Evolutionary conservation across 2,888 invertebrate genomes (phyloP).

Genomic region (Pollenia griseotomentosa): DNA sequence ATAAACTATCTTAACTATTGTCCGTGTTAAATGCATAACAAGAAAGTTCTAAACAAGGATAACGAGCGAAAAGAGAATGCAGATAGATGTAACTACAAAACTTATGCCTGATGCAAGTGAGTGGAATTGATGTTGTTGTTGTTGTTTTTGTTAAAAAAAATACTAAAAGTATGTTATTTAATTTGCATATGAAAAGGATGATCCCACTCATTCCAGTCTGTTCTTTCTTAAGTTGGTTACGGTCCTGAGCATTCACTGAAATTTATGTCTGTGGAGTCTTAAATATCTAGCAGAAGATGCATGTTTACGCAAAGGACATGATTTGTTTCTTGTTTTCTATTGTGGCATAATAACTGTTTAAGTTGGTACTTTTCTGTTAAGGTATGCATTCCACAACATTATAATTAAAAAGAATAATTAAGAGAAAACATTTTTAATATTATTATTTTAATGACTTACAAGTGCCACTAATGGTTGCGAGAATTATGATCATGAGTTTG

Average conservation of each 20-base stretch:
- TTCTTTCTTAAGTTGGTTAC: neutral
- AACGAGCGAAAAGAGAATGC: too few species aligned
- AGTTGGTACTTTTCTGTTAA: neutral
- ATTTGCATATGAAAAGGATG: slow-evolving; percentile 47
- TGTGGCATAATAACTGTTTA: neutral
- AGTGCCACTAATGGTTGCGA: neutral
- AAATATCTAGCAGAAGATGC: neutral
- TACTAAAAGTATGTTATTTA: slow-evolving; percentile 19
- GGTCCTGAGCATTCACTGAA: neutral
- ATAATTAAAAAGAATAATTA: slow-evolving; percentile 12
- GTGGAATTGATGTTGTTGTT: neutral
- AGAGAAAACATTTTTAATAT: neutral
- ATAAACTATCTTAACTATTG: neutral
- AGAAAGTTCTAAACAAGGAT: neutral
- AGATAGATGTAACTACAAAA: neutral
- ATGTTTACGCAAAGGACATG: neutral
- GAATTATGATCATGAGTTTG: neutral
- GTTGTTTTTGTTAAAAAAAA: neutral
- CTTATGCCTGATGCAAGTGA: neutral
- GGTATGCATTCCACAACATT: neutral
- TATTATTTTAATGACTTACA: neutral
- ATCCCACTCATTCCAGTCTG: neutral
- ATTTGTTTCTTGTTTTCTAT: neutral
- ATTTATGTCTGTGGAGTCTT: neutral
- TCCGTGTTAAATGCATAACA: slow-evolving; percentile 18